Percentiles rank a stretch among this genome's conserved stretches.
phyloP scores from a whole-genome alignment of 2,888 invertebrate species.

The Erannis defoliaria region DNA sequence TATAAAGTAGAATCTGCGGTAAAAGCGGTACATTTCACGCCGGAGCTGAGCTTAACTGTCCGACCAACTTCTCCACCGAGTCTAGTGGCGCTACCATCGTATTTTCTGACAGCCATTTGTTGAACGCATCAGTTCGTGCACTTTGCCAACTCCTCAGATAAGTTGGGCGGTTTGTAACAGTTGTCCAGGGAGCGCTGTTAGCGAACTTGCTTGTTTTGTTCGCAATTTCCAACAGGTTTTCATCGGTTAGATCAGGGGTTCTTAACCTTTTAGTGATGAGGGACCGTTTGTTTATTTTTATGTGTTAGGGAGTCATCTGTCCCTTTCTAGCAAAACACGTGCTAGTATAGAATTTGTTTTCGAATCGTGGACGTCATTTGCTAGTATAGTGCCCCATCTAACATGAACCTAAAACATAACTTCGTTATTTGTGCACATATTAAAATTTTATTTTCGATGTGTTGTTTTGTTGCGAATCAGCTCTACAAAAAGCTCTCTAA shows the following conservation, averaged over 20 bases:
- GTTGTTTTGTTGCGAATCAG: too few species aligned
- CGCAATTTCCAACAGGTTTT: slow-evolving; percentile 18
- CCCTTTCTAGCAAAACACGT: too few species aligned
- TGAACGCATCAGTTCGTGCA: neutral
- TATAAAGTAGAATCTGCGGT: slow-evolving; percentile 14
- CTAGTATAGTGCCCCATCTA: too few species aligned
- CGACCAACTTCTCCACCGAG: neutral
- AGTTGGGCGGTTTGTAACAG: neutral
- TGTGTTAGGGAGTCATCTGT: too few species aligned
- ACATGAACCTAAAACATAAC: too few species aligned
- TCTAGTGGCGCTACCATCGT: neutral
- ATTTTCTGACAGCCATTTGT: neutral
- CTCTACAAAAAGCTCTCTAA: too few species aligned
- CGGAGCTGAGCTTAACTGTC: slow-evolving; percentile 10
- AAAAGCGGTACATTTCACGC: slow-evolving; percentile 11
- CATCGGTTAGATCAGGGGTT: neutral
- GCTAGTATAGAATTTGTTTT: too few species aligned
- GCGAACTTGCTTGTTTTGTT: slow-evolving; percentile 21
- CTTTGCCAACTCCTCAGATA: neutral
- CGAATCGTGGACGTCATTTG: too few species aligned
- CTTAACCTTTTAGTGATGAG: too few species aligned
- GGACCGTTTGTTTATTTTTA: too few species aligned
- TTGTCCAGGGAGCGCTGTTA: slow-evolving; percentile 9
- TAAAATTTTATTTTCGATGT: too few species aligned
- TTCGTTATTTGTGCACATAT: too few species aligned